Conservation (phyloP, 1,140 invertebrate species). For the Ectropis grisescens region DNA sequence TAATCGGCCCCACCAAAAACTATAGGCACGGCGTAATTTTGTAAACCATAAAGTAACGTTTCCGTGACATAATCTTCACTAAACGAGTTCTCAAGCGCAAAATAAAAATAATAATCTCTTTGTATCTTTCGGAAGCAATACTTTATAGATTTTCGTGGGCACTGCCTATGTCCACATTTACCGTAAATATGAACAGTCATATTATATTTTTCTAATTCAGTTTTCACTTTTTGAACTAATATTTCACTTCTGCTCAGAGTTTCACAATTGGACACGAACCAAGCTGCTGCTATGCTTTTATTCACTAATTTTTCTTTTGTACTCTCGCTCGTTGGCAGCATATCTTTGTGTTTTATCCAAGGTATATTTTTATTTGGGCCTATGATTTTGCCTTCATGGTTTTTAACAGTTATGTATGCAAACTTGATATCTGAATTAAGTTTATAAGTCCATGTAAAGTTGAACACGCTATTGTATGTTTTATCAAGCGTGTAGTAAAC, state of each 20-base stretch:
- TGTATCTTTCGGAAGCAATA: constrained; percentile 52
- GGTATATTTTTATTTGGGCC: constrained; percentile 30
- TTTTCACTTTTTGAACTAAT: constrained; percentile 70
- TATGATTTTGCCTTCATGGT: constrained; percentile 26
- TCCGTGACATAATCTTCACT: constrained; percentile 75
- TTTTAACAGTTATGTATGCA: constrained; percentile 36
- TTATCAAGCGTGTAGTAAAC: constrained; percentile 19
- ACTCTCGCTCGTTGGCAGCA: constrained; percentile 26
- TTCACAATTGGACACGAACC: constrained; percentile 77
- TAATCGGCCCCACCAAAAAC: constrained; percentile 66
- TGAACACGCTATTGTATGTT: constrained; percentile 52
- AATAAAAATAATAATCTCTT: constrained; percentile 75
- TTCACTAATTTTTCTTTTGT: constrained; percentile 31
- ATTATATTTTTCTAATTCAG: constrained; percentile 51
- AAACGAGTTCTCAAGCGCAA: constrained; percentile 78
- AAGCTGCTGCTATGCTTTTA: constrained; percentile 67
- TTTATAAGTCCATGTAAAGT: constrained; percentile 76
- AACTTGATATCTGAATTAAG: constrained; percentile 69
- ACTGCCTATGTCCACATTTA: constrained; percentile 64
- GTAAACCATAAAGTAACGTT: constrained; percentile 70
- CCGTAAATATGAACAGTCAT: constrained; percentile 76
- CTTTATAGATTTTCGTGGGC: constrained; percentile 17
- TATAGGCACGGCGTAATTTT: constrained; percentile 62
- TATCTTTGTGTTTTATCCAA: constrained; percentile 33
- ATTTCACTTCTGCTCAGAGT: constrained; percentile 65